These are phyloP conservation scores for Myioborus melanocephalus DNA, from an alignment of 2,797 vertebrate species.

Conservation along the genomic window DNA sequence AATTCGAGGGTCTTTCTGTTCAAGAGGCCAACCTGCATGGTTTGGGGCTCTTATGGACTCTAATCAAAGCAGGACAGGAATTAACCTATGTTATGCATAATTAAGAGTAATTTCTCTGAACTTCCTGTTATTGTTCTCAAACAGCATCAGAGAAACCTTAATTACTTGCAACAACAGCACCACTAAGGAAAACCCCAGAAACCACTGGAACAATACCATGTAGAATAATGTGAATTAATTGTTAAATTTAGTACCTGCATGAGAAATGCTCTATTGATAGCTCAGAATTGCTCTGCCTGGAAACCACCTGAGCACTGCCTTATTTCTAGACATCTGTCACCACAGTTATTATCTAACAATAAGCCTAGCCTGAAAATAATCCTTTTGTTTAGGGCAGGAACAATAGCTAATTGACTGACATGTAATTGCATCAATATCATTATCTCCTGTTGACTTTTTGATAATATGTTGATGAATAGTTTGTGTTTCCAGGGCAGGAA, in stretches of 20 bases:
- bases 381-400: background rate
- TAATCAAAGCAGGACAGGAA: fast-evolving
- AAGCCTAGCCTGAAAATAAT: conserved; percentile 47
- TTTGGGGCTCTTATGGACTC: background rate
- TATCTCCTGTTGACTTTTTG: conserved; percentile 46
- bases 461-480: background rate
- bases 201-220: background rate
- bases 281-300: conserved; percentile 9
- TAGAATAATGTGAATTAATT: background rate
- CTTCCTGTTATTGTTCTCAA: conserved; percentile 31
- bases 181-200: background rate
- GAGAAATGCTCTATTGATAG: background rate
- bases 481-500: background rate
- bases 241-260: background rate
- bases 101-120: background rate
- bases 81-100: background rate
- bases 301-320: conserved; percentile 33
- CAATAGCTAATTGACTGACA: conserved; percentile 26
- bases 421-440: conserved; percentile 23
- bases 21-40: background rate
- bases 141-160: background rate
- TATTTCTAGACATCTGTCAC: conserved; percentile 43
- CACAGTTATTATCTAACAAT: conserved; percentile 42
- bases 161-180: background rate
- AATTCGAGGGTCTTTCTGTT: background rate